A percentile compares a stretch with the other conserved stretches of the same genome.
Conservation (phyloP, 2,797 vertebrate genomes). For the Synanceia verrucosa region DNA sequence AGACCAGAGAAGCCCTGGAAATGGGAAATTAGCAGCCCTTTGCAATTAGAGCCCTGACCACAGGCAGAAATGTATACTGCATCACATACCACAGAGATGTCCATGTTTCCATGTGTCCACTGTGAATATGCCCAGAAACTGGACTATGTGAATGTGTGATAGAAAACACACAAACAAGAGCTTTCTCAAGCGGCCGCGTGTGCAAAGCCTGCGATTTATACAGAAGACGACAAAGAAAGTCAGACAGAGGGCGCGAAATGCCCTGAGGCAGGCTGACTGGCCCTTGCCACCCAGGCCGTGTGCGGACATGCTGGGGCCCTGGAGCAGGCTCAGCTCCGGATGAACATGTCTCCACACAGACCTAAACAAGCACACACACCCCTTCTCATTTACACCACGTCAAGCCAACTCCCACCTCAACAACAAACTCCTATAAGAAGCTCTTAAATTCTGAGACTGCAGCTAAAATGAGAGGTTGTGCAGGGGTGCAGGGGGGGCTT, state of each 20-base stretch:
- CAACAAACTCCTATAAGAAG: slow-evolving; percentile 70
- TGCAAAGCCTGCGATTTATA: slow-evolving; percentile 52
- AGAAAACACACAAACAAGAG: slow-evolving; percentile 31
- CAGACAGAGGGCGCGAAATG: slow-evolving; percentile 75
- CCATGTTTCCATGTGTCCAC: slow-evolving; percentile 32
- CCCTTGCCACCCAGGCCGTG: slow-evolving; percentile 81
- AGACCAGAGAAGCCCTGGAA: slow-evolving; percentile 86
- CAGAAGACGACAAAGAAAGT: slow-evolving; percentile 60
- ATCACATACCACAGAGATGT: slow-evolving; percentile 43
- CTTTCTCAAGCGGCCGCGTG: slow-evolving; percentile 20
- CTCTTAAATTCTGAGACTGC: slow-evolving; percentile 70
- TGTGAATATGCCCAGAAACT: slow-evolving; percentile 11
- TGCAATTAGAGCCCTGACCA: slow-evolving; percentile 86
- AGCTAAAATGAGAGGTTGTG: slow-evolving; percentile 59
- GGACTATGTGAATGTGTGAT: background rate
- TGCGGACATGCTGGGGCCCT: slow-evolving; percentile 63
- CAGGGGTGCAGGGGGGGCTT: slow-evolving; percentile 35
- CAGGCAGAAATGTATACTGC: slow-evolving; percentile 48
- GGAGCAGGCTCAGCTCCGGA: slow-evolving; percentile 68
- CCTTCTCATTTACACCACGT: slow-evolving; percentile 80
- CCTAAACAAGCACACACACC: slow-evolving; percentile 34
- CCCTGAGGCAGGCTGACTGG: slow-evolving; percentile 83
- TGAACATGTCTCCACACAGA: slow-evolving; percentile 83
- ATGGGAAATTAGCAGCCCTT: slow-evolving; percentile 90
- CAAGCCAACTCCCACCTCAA: slow-evolving; percentile 73